Evolutionary conservation across 2,888 invertebrate genomes (phyloP).

Genomic region (Thera britannica): DNA sequence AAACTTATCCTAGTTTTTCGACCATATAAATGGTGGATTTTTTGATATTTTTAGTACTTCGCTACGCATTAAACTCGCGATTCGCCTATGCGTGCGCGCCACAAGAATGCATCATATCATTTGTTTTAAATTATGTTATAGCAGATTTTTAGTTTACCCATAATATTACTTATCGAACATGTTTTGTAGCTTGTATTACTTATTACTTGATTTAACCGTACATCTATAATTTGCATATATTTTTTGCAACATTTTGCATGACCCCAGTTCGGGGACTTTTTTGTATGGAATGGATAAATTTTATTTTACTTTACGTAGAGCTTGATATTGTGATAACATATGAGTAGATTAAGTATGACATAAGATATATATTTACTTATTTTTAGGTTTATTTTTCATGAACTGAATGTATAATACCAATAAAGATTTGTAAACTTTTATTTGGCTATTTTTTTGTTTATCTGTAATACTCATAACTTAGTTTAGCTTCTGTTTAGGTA

Average conservation of each 20-base stretch:
- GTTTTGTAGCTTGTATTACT: conserved; percentile 60
- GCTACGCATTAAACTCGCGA: conserved; percentile 56
- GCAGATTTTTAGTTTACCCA: conserved; percentile 67
- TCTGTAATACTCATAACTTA: background rate
- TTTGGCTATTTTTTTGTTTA: background rate
- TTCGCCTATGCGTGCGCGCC: conserved; percentile 67
- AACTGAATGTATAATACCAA: conserved; percentile 39
- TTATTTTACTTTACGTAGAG: conserved; percentile 44
- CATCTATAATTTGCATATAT: conserved; percentile 54
- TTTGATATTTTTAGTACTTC: conserved; percentile 47
- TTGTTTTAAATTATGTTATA: conserved; percentile 80
- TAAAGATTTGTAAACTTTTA: conserved; percentile 28
- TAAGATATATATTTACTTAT: conserved; percentile 35
- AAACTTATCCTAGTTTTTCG: conserved; percentile 22
- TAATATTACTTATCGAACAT: conserved; percentile 66
- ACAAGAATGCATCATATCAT: conserved; percentile 86
- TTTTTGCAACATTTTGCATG: conserved; percentile 44
- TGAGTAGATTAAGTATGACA: conserved; percentile 24
- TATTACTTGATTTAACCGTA: conserved; percentile 44
- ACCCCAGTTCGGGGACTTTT: conserved; percentile 76
- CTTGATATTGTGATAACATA: conserved; percentile 37
- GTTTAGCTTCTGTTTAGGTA: no score
- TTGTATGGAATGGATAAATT: conserved; percentile 76
- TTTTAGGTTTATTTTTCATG: conserved; percentile 29
- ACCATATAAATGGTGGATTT: conserved; percentile 6